A percentile compares a stretch with the other conserved stretches of the same genome.
These are phyloP conservation scores for Tringa solitaria DNA, from an alignment of 2,113 vertebrate genomes.

Conservation along the genomic window DNA sequence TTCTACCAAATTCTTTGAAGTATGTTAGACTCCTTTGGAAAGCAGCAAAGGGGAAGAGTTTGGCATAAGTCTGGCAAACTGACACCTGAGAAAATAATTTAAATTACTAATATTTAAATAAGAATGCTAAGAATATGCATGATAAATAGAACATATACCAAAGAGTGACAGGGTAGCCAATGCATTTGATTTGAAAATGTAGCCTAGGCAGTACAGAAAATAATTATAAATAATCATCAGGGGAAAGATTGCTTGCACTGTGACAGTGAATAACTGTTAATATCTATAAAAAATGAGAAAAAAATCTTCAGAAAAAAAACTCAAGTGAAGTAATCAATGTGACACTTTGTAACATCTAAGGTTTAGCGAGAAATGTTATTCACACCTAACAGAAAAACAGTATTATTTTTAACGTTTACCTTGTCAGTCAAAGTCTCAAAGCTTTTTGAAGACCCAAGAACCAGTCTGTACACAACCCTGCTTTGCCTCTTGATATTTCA, in stretches of 20 bases:
- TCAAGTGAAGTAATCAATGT: neutral
- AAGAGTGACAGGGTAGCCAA: neutral
- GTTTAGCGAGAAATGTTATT: neutral
- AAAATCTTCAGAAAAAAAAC: neutral
- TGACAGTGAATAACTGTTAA: neutral
- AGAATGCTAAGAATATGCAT: neutral
- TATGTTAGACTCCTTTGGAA: neutral
- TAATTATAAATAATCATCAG: neutral
- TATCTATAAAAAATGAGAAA: neutral
- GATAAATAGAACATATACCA: neutral
- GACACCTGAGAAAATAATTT: neutral
- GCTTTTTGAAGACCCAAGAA: neutral
- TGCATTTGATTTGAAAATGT: neutral
- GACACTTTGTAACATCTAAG: neutral
- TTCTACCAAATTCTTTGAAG: neutral
- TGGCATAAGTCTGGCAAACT: neutral
- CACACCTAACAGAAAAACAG: neutral
- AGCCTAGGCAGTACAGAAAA: neutral
- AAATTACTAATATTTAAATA: neutral
- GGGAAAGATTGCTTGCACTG: neutral
- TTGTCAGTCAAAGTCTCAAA: neutral
- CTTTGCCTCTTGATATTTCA: neutral
- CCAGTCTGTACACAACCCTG: neutral
- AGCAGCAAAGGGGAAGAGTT: fast-evolving
- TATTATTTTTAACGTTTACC: neutral